Conservation (phyloP, 2,888 invertebrate species). For the Diaphora mendica region DNA sequence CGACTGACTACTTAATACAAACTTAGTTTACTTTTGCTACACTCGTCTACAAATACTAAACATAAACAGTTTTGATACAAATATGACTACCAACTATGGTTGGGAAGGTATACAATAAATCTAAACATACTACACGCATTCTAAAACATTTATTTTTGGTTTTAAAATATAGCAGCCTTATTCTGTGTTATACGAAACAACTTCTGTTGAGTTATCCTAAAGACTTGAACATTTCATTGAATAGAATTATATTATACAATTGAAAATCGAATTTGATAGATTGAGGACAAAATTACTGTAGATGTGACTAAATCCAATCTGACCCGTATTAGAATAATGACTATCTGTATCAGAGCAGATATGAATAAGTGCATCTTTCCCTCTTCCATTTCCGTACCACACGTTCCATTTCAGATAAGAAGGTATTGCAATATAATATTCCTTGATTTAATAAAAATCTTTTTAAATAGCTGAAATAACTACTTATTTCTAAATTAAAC, state of each 20-base stretch:
- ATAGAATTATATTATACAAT: neutral
- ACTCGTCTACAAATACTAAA: neutral
- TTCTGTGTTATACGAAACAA: neutral
- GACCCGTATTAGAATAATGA: too few relatives aligned
- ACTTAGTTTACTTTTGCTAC: slow-evolving; percentile 4
- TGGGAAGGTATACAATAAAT: neutral
- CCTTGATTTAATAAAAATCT: too few relatives aligned
- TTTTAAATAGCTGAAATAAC: too few relatives aligned
- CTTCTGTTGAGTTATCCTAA: neutral
- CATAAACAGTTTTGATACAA: slow-evolving; percentile 4
- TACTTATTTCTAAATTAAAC: too few relatives aligned
- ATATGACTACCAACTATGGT: neutral
- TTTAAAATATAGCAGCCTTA: neutral
- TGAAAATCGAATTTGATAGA: too few relatives aligned
- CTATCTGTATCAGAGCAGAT: too few relatives aligned
- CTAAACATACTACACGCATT: neutral
- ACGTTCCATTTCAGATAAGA: too few relatives aligned
- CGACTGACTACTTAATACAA: slow-evolving; percentile 7
- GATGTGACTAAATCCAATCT: neutral
- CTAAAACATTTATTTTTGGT: neutral
- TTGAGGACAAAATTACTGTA: neutral
- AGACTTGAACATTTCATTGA: neutral
- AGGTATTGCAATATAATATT: too few relatives aligned
- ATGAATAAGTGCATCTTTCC: too few relatives aligned
- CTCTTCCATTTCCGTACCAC: too few relatives aligned